These are phyloP conservation scores for Oscheius onirici DNA, from an alignment of 2,888 invertebrate genomes.

Conservation along the genomic window DNA sequence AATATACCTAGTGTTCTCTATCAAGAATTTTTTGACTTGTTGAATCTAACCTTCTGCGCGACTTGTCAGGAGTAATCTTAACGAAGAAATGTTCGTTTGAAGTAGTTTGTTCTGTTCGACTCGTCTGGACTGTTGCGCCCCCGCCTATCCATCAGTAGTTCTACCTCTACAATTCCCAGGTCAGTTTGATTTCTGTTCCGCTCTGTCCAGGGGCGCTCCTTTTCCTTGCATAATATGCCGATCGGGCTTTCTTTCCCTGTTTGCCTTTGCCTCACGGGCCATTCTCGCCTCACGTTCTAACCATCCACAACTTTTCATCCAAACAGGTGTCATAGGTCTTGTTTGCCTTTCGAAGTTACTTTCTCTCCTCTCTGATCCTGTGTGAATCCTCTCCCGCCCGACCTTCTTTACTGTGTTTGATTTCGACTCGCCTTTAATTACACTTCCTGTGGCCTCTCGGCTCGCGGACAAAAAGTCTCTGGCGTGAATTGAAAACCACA, in stretches of 20 bases:
- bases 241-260: not conserved
- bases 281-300: not conserved
- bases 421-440: conserved; percentile 19
- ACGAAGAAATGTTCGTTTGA: too few species aligned
- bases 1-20: too few species aligned
- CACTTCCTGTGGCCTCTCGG: conserved; percentile 30
- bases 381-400: conserved; percentile 4
- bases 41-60: too few species aligned
- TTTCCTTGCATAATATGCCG: not conserved
- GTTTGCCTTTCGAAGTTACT: not conserved
- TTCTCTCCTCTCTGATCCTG: not conserved
- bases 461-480: not conserved
- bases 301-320: not conserved
- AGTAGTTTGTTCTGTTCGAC: too few species aligned
- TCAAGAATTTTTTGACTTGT: too few species aligned
- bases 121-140: too few species aligned
- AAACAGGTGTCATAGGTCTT: not conserved
- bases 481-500: conserved; percentile 20
- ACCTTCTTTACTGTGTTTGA: conserved; percentile 23
- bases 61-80: too few species aligned
- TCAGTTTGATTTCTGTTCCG: too few species aligned
- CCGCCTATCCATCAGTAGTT: too few species aligned
- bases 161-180: too few species aligned
- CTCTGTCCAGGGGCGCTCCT: too few species aligned
- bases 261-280: conserved; percentile 16